phyloP scores from a whole-genome alignment of 1,140 invertebrate species.

The Ceratina australensis region DNA sequence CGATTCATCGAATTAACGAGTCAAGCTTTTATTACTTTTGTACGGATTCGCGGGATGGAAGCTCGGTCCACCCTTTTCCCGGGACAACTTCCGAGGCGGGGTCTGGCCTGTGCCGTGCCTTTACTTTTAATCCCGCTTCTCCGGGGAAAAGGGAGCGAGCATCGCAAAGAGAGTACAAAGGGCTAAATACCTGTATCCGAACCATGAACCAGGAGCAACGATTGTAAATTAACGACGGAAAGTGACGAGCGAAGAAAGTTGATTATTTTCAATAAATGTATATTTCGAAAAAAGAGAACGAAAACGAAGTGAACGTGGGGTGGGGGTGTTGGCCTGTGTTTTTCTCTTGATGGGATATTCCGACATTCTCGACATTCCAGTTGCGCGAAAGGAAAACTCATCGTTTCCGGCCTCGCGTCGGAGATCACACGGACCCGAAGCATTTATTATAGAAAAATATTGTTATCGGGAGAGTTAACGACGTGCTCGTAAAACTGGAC shows the following conservation, averaged over 20 bases:
- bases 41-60: constrained; percentile 13
- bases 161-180: constrained; percentile 42
- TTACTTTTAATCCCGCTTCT: background rate
- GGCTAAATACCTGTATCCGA: constrained; percentile 41
- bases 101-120: too few relatives aligned
- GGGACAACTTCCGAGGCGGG: background rate
- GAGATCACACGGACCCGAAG: background rate
- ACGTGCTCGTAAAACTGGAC: background rate
- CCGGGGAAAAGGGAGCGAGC: background rate
- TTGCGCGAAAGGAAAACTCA: constrained; percentile 43
- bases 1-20: constrained; percentile 33
- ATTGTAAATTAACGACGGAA: constrained; percentile 44
- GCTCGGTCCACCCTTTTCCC: background rate
- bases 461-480: constrained; percentile 1
- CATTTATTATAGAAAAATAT: constrained; percentile 48
- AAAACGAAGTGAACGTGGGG: background rate
- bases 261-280: constrained; percentile 73
- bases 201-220: constrained; percentile 55
- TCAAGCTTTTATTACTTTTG: constrained; percentile 46
- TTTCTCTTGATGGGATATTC: constrained; percentile 11
- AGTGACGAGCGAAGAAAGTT: constrained; percentile 36
- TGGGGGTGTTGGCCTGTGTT: background rate
- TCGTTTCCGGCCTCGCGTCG: constrained; percentile 17
- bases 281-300: constrained; percentile 51
- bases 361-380: constrained; percentile 42